These are phyloP conservation scores for western clawed frog (Xenopus tropicalis) DNA, from an alignment of 2,113 vertebrate genomes.

Conservation along the genomic window UCB_Xtro_10.0 CM004443.2:213659001-213659500, in stretches of 20 bases:
- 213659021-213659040: slow-evolving; percentile 12
- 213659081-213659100: slow-evolving; percentile 14
- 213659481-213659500: no score
- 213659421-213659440: no score
- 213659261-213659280: slow-evolving; percentile 23
- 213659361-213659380: slow-evolving; percentile 11
- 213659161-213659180: slow-evolving; percentile 42
- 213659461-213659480: no score
- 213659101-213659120: slow-evolving; percentile 48
- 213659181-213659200: slow-evolving; percentile 41
- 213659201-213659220: slow-evolving; percentile 54
- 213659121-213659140: slow-evolving; percentile 46
- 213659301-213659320: slow-evolving; percentile 16
- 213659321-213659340: slow-evolving; percentile 8
- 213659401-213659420: no score
- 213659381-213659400: not conserved
- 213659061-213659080: not conserved
- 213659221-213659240: slow-evolving; percentile 52
- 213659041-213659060: slow-evolving; percentile 7
- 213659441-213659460: no score
- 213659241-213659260: slow-evolving; percentile 40
- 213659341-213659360: slow-evolving; percentile 9
- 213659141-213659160: slow-evolving; percentile 37
- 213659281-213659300: slow-evolving; percentile 22
- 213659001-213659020: slow-evolving; percentile 36